phyloP scores from a whole-genome alignment of 2,888 invertebrate species.

The Adelphocoris suturalis region DNA sequence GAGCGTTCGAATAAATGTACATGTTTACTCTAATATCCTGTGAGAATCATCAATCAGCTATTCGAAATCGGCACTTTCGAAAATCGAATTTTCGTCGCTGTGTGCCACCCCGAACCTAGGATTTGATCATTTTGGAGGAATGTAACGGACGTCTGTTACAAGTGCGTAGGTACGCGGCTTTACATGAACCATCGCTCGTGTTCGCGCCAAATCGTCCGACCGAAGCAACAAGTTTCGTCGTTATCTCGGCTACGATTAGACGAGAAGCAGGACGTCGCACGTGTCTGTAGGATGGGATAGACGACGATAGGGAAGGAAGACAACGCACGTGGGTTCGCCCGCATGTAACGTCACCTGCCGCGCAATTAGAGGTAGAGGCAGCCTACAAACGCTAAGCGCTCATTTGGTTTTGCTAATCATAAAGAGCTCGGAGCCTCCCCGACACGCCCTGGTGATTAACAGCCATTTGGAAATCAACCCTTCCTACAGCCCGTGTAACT shows the following conservation, averaged over 20 bases:
- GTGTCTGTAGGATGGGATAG: neutral
- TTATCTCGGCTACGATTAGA: neutral
- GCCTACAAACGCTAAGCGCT: neutral
- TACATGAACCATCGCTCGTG: neutral
- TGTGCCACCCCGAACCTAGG: too few relatives aligned
- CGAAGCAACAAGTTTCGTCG: neutral
- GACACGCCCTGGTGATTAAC: conserved; percentile 50
- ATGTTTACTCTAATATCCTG: too few relatives aligned
- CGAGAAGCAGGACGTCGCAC: neutral
- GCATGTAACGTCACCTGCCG: conserved; percentile 66
- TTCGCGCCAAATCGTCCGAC: conserved; percentile 9
- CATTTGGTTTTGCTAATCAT: conserved; percentile 58
- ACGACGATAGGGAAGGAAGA: conserved; percentile 9
- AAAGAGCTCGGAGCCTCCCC: conserved; percentile 38
- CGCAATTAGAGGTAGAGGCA: conserved; percentile 37
- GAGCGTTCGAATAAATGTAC: too few relatives aligned
- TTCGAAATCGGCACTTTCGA: too few relatives aligned
- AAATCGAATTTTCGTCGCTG: too few relatives aligned
- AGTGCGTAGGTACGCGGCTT: too few relatives aligned
- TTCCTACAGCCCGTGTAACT: neutral
- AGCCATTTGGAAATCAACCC: conserved; percentile 40
- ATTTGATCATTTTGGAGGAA: too few relatives aligned
- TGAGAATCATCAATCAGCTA: too few relatives aligned
- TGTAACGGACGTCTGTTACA: too few relatives aligned
- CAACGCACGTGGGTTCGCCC: conserved; percentile 65